phyloP scores from a whole-genome alignment of 2,888 invertebrate species.

The Notodonta ziczac region DNA sequence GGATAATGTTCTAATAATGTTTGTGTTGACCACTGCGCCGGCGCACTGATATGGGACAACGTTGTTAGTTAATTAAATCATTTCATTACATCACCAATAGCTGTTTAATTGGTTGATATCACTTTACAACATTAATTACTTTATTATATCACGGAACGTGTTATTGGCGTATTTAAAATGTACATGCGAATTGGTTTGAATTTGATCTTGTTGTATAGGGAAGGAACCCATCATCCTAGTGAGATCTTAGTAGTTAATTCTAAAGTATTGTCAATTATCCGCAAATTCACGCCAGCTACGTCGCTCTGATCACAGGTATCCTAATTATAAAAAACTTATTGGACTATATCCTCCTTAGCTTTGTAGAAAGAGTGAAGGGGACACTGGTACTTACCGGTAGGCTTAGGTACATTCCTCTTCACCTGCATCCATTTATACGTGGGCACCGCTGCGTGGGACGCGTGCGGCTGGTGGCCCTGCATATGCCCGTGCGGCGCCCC shows the following conservation, averaged over 20 bases:
- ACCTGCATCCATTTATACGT: conserved; percentile 99
- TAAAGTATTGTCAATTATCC: no score
- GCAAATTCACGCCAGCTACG: no score
- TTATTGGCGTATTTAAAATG: neutral
- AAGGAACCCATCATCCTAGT: neutral
- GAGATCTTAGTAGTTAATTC: neutral
- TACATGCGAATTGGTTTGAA: neutral
- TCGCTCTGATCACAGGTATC: no score
- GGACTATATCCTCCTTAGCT: neutral
- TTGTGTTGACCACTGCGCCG: neutral
- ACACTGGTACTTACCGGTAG: conserved; percentile 88
- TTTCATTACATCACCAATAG: neutral
- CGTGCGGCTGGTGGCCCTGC: conserved; percentile 65
- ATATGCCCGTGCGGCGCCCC: conserved; percentile 62
- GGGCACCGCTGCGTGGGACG: conserved; percentile 88
- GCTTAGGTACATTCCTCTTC: conserved; percentile 97
- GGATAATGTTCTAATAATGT: conserved; percentile 2
- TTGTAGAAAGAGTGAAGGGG: neutral
- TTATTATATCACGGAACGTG: neutral
- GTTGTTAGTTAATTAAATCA: neutral
- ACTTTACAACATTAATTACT: neutral
- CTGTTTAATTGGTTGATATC: neutral
- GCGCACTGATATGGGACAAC: neutral
- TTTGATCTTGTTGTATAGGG: neutral
- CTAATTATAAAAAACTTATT: neutral